Evolutionary conservation across 2,797 vertebrate species (phyloP), one percentile per base, ranked within the genome.

Genomic region (Adrianichthys oophorus): DNA sequence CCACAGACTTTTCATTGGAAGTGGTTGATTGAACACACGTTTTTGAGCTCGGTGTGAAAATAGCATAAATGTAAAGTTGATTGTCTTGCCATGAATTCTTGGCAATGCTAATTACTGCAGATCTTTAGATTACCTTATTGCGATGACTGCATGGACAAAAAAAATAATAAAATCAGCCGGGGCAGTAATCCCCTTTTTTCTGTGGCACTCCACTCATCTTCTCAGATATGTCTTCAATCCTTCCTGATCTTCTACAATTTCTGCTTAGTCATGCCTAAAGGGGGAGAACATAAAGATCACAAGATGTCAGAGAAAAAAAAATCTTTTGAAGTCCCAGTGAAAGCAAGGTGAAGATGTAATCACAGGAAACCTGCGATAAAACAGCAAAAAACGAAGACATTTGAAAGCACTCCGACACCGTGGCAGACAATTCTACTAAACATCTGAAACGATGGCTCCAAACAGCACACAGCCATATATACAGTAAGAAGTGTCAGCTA

Each of bases 261-360:
- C 53, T 50, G 52, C 47, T 62, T 43, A 60, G 62, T 61, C 58
- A 48, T 14, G 65, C 74, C 76, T 55, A 46, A 55, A 65, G 70
- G 43, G 46, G 58, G 52, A 62, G 62, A 64, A 59, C 58, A 65
- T 47, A 58, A 55, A 73, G 68, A 83, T 80, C 68, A 77, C 45
- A 69, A 76, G 74, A 66, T 44, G 26, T 13, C 57, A 72, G 29
- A 67, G 56, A 76, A 75, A 70, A 23, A 16, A 16, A 62, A 42
- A 53, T 12, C 56, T 65, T 84, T 80, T 81, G 72, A 82, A 80
- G 77, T 62, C 60, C 54, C 55, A 61, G 24, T 12, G 61, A 56
- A 75, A 80, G 69, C 52, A 29, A 21, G 48, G 67, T 7, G 15
- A 19, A 52, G 45, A 65, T 78, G 55, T 72, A 59, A 83, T 80